Conservation (phyloP, 2,797 vertebrate species). For the Hyperoplus lanceolatus region DNA sequence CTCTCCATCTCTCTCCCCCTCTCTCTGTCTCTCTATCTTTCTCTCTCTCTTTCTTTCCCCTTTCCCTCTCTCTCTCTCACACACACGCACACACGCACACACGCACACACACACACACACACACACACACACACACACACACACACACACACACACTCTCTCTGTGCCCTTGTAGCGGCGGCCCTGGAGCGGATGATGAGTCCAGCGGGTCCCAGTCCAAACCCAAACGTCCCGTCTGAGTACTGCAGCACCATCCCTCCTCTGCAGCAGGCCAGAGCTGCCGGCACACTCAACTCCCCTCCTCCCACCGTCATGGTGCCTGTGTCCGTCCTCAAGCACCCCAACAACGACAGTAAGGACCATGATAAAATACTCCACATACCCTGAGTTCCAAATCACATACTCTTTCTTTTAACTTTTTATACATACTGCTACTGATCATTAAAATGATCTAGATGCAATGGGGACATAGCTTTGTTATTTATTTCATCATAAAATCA, state of each 20-base stretch:
- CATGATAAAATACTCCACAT: background rate
- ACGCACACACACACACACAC: background rate
- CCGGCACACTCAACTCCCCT: constrained; percentile 85
- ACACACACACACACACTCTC: background rate
- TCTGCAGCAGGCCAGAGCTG: constrained; percentile 87
- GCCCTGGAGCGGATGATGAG: constrained; percentile 97
- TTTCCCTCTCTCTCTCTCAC: too few relatives aligned
- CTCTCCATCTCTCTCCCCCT: too few relatives aligned
- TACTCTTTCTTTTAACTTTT: too few relatives aligned
- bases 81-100: background rate
- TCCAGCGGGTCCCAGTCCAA: constrained; percentile 90
- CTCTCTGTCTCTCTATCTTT: too few relatives aligned
- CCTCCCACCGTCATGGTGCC: constrained; percentile 91
- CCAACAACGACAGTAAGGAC: constrained; percentile 87
- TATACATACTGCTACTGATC: too few relatives aligned
- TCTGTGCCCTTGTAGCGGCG: constrained; percentile 82
- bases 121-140: too few relatives aligned
- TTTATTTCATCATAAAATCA: too few relatives aligned
- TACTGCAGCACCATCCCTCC: constrained; percentile 87
- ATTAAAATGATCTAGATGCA: too few relatives aligned
- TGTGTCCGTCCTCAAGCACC: constrained; percentile 91
- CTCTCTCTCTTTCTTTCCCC: too few relatives aligned
- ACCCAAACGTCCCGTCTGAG: constrained; percentile 88
- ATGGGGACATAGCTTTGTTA: too few relatives aligned
- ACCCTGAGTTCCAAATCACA: too few relatives aligned